Evolutionary conservation across 2,797 vertebrate genomes (phyloP), one percentile per base, ranked within the genome.

Genomic region (Siniperca undulata): DNA sequence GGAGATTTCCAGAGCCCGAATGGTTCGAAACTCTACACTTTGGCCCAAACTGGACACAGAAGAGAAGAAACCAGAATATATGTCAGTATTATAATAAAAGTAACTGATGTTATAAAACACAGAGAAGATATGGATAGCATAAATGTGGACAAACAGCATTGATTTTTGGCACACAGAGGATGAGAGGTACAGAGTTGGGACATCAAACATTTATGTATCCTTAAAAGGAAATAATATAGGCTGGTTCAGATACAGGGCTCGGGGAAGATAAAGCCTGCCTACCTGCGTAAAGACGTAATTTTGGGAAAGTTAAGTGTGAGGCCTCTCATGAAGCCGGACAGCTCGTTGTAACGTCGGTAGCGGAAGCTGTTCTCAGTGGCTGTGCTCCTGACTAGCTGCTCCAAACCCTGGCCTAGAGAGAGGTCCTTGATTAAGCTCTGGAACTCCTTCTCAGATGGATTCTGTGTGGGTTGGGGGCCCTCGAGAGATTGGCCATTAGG

Each of bases 1-100:
- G 80, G 98, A 98, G 93, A 99, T 99, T 95, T 99, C 98, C 4
- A 99, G 95, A 77, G 97, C 98, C 97, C 95, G 97, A 76, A 99
- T 97, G 56, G 95, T 96, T 82, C 98, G 95, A 82, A 96, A 94
- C 88, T 99, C 98, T 10, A 96, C 94, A 14, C 98, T 99, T 82
- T 97, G 97, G 62, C 99, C 97, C 96, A 99, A 95, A 86, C 98
- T 99, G 53, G 42, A 91, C 4, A 72, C 5, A 85, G 46, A 70
- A 69, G 10, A 77, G 0, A 80, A 55, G 3, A 79, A 74, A 82
- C 1, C 19, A 78, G 19, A 48, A 80, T 13, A 9, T 2, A 60
- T 5, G 13, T 27, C 7, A 84, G 52, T 19, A 65, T 71, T 30
- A 19, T 24, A 36, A 60, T 12, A 74, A 74, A n/a, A n/a, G 7